These are phyloP conservation scores for Brachystomella parvula DNA, from an alignment of 1,140 invertebrate species.

Conservation along the genomic window DNA sequence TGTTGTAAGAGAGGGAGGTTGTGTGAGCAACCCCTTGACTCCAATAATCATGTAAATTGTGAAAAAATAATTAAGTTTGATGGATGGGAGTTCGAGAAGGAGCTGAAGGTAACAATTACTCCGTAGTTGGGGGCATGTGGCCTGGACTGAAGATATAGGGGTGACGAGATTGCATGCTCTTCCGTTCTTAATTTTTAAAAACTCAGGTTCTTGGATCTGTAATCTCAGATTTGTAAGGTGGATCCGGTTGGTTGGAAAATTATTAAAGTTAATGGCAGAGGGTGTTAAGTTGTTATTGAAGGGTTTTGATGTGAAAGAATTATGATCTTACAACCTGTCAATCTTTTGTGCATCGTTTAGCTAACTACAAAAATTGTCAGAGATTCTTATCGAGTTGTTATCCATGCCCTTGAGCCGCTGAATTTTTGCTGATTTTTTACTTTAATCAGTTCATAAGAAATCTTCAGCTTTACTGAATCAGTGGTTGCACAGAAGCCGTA, in stretches of 20 bases:
- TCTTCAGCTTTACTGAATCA: too few relatives aligned
- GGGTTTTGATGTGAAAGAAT: neutral
- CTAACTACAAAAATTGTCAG: neutral
- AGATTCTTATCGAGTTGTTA: neutral
- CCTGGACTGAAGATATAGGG: neutral
- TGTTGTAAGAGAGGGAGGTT: neutral
- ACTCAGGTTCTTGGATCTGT: neutral
- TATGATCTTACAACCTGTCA: neutral
- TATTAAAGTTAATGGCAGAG: neutral
- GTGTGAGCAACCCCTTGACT: neutral
- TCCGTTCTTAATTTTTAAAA: neutral
- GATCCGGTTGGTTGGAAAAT: neutral
- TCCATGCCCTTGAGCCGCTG: neutral
- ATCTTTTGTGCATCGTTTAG: neutral
- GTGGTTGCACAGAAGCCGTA: neutral
- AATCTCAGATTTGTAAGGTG: neutral
- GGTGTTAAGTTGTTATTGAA: neutral
- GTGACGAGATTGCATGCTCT: neutral
- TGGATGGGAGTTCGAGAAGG: neutral
- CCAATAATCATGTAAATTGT: constrained; percentile 5
- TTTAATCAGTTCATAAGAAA: too few relatives aligned
- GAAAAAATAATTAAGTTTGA: constrained; percentile 1
- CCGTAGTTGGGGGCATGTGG: neutral
- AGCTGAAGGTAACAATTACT: constrained; percentile 1
- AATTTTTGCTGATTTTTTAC: neutral